Base-by-base conservation (phyloP, 1,140 invertebrate species). In the Drosophila ironensis region DNA sequence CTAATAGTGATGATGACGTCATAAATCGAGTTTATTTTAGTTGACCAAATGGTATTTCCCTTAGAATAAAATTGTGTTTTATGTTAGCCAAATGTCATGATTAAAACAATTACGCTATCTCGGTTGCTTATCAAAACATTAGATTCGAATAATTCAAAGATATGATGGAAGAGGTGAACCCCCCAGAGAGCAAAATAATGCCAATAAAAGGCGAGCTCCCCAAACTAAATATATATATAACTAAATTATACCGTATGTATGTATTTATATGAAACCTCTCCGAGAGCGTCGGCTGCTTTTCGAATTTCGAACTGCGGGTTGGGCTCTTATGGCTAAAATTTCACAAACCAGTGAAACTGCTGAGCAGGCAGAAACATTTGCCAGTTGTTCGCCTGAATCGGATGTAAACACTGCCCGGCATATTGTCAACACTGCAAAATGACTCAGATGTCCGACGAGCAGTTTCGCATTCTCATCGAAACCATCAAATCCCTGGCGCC, bases 391-490 rank as follows among this genome's bases (percentile, higher is more conserved):
- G 12, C 22, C 7, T 20, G n/a, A n/a, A n/a, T n/a, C n/a, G n/a
- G n/a, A n/a, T n/a, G n/a, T n/a, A n/a, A n/a, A n/a, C n/a, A n/a
- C n/a, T n/a, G n/a, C n/a, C n/a, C n/a, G n/a, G n/a, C n/a, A n/a
- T n/a, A n/a, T n/a, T n/a, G n/a, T n/a, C n/a, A n/a, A n/a, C n/a
- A n/a, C n/a, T n/a, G 16, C 16, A 66, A 42, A 38, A 84, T 84
- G 78, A 63, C 78, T 20, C 73, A 78, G 19, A 17, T 84, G 54
- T 84, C 78, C 14, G 78, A 84, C 11, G 74, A 74, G 24, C 80
- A 84, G 24, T 84, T 84, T 46, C 80, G 44, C n/a, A 60, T 86
- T 24, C 50, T 84, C 1, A 80, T 84, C 24, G 80, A 84, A 33
- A 86, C 74, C 0, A 84, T 84, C 6, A 37, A 38, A n/a, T 28